phyloP scores from a whole-genome alignment of 2,113 vertebrate genomes.

The Panthera leo region DNA sequence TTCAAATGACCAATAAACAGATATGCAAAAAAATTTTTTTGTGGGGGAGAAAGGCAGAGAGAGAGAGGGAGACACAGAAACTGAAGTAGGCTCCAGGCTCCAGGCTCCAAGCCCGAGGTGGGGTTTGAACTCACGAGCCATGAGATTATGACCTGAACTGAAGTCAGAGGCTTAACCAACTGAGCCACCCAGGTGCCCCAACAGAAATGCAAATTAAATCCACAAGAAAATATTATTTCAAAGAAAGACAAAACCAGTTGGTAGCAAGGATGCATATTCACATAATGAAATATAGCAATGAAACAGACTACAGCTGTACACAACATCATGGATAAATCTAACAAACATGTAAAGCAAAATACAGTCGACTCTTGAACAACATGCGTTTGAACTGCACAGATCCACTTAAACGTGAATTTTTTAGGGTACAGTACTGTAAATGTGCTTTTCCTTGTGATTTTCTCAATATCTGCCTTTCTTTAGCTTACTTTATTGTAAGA shows the following conservation, averaged over 20 bases:
- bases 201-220: conserved; percentile 20
- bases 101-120: no score
- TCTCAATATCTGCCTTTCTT: background rate
- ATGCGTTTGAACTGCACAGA: background rate
- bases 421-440: background rate
- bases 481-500: background rate
- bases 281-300: background rate
- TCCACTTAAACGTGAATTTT: background rate
- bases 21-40: no score
- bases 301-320: background rate
- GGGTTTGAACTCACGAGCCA: no score
- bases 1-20: background rate
- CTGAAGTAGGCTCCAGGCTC: no score
- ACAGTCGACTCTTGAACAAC: background rate
- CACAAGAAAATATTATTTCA: background rate
- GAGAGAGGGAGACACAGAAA: no score
- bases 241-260: background rate
- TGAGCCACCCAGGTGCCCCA: no score
- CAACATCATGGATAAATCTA: background rate
- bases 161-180: no score
- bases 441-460: background rate
- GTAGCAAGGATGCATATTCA: background rate
- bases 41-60: no score
- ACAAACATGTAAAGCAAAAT: background rate
- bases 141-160: no score